Percentiles rank a stretch among this genome's conserved stretches.
phyloP scores from a whole-genome alignment of 2,797 vertebrate species.

The Hydrocynus forskahlii region DNA sequence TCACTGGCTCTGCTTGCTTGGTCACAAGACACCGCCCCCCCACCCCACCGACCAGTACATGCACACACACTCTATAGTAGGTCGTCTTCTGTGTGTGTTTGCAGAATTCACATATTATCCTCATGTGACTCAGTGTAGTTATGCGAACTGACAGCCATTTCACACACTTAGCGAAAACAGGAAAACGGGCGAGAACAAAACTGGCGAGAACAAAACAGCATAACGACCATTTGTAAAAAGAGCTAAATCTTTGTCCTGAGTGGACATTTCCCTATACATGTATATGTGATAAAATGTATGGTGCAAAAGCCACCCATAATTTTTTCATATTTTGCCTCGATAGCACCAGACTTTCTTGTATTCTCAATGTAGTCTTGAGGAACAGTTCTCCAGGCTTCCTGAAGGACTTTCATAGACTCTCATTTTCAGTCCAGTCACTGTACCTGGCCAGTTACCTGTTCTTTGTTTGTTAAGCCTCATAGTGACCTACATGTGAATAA shows the following conservation, averaged over 20 bases:
- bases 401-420: too few relatives aligned
- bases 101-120: conserved; percentile 60
- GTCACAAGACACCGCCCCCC: conserved; percentile 34
- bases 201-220: conserved; percentile 52
- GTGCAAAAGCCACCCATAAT: too few relatives aligned
- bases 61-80: background rate
- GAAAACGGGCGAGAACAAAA: too few relatives aligned
- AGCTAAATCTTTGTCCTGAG: background rate
- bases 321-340: too few relatives aligned
- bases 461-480: too few relatives aligned
- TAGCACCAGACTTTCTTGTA: too few relatives aligned
- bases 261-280: background rate
- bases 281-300: too few relatives aligned
- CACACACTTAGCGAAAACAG: conserved; percentile 59
- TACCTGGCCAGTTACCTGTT: too few relatives aligned
- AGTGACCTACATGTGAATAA: too few relatives aligned
- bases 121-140: conserved; percentile 58
- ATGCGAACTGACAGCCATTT: conserved; percentile 66
- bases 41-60: conserved; percentile 29
- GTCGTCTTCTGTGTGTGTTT: conserved; percentile 55
- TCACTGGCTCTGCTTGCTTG: conserved; percentile 11
- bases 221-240: conserved; percentile 5
- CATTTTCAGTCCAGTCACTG: too few relatives aligned
- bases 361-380: too few relatives aligned
- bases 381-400: too few relatives aligned